These are phyloP conservation scores for Chesias legatella DNA, from an alignment of 2,888 invertebrate genomes.

Conservation along the genomic window DNA sequence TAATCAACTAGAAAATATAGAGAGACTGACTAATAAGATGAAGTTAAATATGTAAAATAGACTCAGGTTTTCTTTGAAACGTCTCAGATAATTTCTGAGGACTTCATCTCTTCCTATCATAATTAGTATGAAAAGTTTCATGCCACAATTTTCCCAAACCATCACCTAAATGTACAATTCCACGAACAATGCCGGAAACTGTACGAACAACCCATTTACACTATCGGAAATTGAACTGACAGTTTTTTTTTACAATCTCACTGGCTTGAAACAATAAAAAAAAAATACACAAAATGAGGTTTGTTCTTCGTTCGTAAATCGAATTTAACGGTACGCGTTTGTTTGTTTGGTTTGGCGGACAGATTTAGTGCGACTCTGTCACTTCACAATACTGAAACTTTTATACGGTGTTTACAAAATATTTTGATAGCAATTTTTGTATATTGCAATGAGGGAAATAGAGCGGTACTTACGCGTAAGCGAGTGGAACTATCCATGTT, in stretches of 20 bases:
- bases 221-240: too few relatives aligned
- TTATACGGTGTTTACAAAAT: conserved; percentile 16
- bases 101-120: too few relatives aligned
- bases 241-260: background rate
- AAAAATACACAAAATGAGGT: background rate
- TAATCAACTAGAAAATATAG: too few relatives aligned
- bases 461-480: conserved; percentile 13
- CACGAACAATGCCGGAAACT: too few relatives aligned
- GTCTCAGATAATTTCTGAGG: too few relatives aligned
- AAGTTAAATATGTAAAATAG: too few relatives aligned
- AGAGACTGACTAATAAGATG: too few relatives aligned
- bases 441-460: conserved; percentile 19
- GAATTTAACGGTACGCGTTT: conserved; percentile 1
- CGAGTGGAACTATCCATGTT: conserved; percentile 13
- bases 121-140: too few relatives aligned
- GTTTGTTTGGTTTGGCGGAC: background rate
- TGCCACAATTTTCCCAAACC: too few relatives aligned
- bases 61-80: too few relatives aligned
- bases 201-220: too few relatives aligned
- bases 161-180: too few relatives aligned
- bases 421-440: conserved; percentile 14
- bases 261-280: background rate
- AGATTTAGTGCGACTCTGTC: conserved; percentile 1
- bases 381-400: conserved; percentile 3
- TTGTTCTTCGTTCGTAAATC: conserved; percentile 2